A percentile compares a stretch with the other conserved stretches of the same genome.
phyloP scores from a whole-genome alignment of 1,140 invertebrate genomes.

The Sitobion miscanthi region DNA sequence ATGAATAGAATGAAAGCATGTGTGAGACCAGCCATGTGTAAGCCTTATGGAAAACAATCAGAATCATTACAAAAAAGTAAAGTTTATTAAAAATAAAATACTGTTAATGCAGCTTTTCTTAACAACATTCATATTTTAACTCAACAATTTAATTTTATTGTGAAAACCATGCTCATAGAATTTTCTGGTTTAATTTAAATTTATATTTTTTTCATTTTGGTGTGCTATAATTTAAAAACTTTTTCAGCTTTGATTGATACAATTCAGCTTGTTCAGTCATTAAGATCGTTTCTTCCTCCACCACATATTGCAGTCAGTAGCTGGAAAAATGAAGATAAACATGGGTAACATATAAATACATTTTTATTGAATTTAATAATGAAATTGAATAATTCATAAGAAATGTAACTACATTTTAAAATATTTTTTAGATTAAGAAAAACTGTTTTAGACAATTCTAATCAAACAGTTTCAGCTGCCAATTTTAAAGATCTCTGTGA shows the following conservation, averaged over 20 bases:
- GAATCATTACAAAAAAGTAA: slow-evolving; percentile 86
- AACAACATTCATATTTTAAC: not conserved
- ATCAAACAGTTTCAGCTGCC: slow-evolving; percentile 46
- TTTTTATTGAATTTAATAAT: not conserved
- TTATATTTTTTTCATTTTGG: not conserved
- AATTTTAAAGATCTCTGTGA: slow-evolving; percentile 56
- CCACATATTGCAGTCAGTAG: slow-evolving; percentile 85
- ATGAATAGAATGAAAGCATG: slow-evolving; percentile 85
- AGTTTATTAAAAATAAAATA: slow-evolving; percentile 59
- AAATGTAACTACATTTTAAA: not conserved
- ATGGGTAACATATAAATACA: slow-evolving; percentile 62
- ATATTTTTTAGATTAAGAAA: slow-evolving; percentile 44
- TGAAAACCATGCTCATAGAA: not conserved
- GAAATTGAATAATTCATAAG: not conserved
- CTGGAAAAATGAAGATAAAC: slow-evolving; percentile 86
- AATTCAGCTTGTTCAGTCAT: slow-evolving; percentile 81
- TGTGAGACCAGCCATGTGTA: slow-evolving; percentile 83
- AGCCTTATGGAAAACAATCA: slow-evolving; percentile 86
- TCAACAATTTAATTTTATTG: not conserved
- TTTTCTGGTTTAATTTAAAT: not conserved
- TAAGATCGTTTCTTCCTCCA: slow-evolving; percentile 81
- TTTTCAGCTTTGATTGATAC: slow-evolving; percentile 80
- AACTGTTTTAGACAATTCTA: slow-evolving; percentile 49
- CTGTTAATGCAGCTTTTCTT: not conserved
- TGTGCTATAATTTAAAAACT: slow-evolving; percentile 19